Base-by-base conservation (phyloP, 1,140 invertebrate genomes). In the Phocides pigmalion region DNA sequence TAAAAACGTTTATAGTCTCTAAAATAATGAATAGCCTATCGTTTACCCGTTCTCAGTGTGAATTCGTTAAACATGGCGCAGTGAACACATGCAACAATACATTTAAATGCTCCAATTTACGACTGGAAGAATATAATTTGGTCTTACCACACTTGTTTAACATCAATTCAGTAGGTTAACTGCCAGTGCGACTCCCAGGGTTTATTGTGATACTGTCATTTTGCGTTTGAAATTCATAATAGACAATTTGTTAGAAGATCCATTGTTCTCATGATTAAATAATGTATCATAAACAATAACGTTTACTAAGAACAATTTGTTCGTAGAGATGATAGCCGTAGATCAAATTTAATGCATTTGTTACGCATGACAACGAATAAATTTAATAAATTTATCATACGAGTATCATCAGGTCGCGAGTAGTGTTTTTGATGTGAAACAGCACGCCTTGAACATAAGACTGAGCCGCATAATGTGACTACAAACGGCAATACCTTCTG, bases 141-240 rank as follows among this genome's bases (percentile, higher is more conserved):
- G 41, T n/a, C 37, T 22, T 54, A 41, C 35, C 53, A 44, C 53
- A 56, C 41, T 56, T 41, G 39, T 56, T 56, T 15, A 42, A 25
- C 17, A 54, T 22, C 51, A 39, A 56, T 56, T 56, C 8, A 2
- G 9, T 22, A 42, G 53, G 20, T 15, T 42, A 42, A 42, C 14
- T 56, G 15, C 20, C 51, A 54, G 12, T 22, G 28, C 16, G 37
- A 25, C 53, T 56, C 53, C 53, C 53, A 56, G 53, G 17, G 12
- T 15, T 22, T 56, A 41, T 14, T 8, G 35, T 39, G n/a, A 22
- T 2, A 6, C 53, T 56, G 42, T 56, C n/a, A n/a, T 56, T 54
- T 25, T 41, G 37, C 51, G n/a, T 56, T 11, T 53, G 19, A 9
- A 56, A 56, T 42, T 56, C 17, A 22, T 37, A 15, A 41, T 28